Evolutionary conservation across 2,888 invertebrate genomes (phyloP), one percentile per base, ranked within the genome.

Genomic region (Xanthorhoe spadicearia): DNA sequence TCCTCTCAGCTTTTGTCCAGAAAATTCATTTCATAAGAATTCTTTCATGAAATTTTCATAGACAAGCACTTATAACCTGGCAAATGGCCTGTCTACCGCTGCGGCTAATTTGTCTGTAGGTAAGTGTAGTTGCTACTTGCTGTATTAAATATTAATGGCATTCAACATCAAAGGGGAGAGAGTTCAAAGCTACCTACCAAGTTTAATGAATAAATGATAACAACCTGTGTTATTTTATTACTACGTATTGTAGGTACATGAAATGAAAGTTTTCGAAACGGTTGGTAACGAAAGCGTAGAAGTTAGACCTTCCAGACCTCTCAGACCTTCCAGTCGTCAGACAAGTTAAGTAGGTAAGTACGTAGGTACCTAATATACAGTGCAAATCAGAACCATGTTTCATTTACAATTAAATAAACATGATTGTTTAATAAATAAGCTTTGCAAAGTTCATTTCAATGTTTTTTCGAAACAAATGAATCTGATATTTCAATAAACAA

Each of bases 111-210:
- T 60, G 23, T 46, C 55, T 68, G 48, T 48, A 18, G 18, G 38
- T 38, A 51, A 35, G 58, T 50, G 46, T 38, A 35, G 57, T 56
- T 10, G 23, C 13, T 38, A 35, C 55, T 56, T 10, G 23, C 13
- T 17, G 43, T 57, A 70, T 70, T 58, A 67, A 70, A 70, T 70
- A 68, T 68, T 70, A 68, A 73, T 67, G 43, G 57, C 61, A 64
- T 61, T 55, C 61, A 69, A 57, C 55, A 63, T 73, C 66, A 70
- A 70, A 72, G 64, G 73, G 70, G 72, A 62, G 61, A 70, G 61
- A 70, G 68, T 72, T 72, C 67, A 69, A 70, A 70, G 67, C 60
- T 65, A 67, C 65, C 60, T 65, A 67, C 65, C 65, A 66, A 68
- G 55, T 50, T 43, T 51, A n/a, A 52, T 73, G 70, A 71, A 73